Percentiles rank a stretch among this genome's conserved stretches.
These are phyloP conservation scores for Orthosia cruda DNA, from an alignment of 2,888 invertebrate genomes.

Conservation along the genomic window DNA sequence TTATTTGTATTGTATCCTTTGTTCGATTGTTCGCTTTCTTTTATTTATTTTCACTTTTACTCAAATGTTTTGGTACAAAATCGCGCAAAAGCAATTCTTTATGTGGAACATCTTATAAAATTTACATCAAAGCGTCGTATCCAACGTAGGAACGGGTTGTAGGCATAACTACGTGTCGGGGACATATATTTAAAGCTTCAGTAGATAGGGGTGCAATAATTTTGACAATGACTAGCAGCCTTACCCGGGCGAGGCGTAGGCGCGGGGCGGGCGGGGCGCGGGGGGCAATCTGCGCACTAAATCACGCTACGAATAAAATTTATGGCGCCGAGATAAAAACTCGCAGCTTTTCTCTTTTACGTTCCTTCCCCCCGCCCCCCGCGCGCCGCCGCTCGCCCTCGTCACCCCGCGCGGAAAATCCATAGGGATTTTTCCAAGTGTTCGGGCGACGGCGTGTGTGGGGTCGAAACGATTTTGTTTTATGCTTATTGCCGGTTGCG, in stretches of 20 bases:
- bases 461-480: slow-evolving; percentile 91
- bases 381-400: slow-evolving; percentile 71
- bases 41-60: slow-evolving; percentile 70
- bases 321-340: slow-evolving; percentile 93
- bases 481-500: slow-evolving; percentile 91
- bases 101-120: slow-evolving; percentile 77
- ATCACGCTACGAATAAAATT: slow-evolving; percentile 93
- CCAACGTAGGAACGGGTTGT: slow-evolving; percentile 84
- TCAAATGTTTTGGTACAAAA: slow-evolving; percentile 52
- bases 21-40: slow-evolving; percentile 64
- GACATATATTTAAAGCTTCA: slow-evolving; percentile 92
- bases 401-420: slow-evolving; percentile 88
- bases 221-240: slow-evolving; percentile 92
- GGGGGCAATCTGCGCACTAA: slow-evolving; percentile 92
- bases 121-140: slow-evolving; percentile 75
- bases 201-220: slow-evolving; percentile 92
- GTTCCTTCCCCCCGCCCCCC: slow-evolving; percentile 87
- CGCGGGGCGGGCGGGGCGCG: slow-evolving; percentile 84
- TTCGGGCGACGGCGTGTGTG: slow-evolving; percentile 90
- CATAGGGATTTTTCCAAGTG: slow-evolving; percentile 92
- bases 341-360: slow-evolving; percentile 93
- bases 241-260: slow-evolving; percentile 90
- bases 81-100: slow-evolving; percentile 64
- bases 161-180: slow-evolving; percentile 89
- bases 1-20: slow-evolving; percentile 64